Base-by-base conservation (phyloP, 2,797 vertebrate species). In the Urocyon cinereoargenteus region DNA sequence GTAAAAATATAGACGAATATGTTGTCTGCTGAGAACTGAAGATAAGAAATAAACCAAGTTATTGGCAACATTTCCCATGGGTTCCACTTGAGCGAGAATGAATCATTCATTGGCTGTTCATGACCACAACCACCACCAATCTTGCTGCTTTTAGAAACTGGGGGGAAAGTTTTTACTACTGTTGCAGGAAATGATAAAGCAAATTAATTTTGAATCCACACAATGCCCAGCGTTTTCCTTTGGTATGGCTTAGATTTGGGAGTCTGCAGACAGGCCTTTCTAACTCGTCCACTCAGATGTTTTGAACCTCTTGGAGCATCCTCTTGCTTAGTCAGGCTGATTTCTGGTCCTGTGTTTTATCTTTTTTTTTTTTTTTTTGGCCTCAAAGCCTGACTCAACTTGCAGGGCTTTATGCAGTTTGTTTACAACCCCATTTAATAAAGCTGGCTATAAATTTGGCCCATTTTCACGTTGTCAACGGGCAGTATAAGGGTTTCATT, bases 1-100 rank as follows among this genome's bases (percentile, higher is more conserved):
- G 86, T 98, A 94, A 98, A 98, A 98, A 97, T 85, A 86, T 92
- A 95, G 97, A 98, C 73, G 83, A 97, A 96, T 96, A 94, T 66
- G 79, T 96, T 97, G 96, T 97, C 92, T 98, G 95, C 98, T 98
- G 98, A 98, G 97, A 98, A 97, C 14, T 31, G 92, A 97, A 98
- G 98, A 97, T 98, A 98, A 98, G 95, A 97, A 97, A 89, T 96
- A 98, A 98, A 96, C 95, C 82, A 78, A 97, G 88, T 95, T 97
- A 97, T 93, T 98, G 97, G 96, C 88, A 97, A 75, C 55, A 34
- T 97, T 87, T 98, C 98, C 98, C 96, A 91, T 0, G 87, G 97
- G 94, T 97, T 96, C 78, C 79, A 77, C 73, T 97, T 92, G 96
- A 96, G 49, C 0, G 24, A 93, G 73, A 85, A 93, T 90, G 87